Percentiles rank a stretch among this genome's conserved stretches.
phyloP scores from a whole-genome alignment of 23 tunicate species.

The Styela clava region DNA sequence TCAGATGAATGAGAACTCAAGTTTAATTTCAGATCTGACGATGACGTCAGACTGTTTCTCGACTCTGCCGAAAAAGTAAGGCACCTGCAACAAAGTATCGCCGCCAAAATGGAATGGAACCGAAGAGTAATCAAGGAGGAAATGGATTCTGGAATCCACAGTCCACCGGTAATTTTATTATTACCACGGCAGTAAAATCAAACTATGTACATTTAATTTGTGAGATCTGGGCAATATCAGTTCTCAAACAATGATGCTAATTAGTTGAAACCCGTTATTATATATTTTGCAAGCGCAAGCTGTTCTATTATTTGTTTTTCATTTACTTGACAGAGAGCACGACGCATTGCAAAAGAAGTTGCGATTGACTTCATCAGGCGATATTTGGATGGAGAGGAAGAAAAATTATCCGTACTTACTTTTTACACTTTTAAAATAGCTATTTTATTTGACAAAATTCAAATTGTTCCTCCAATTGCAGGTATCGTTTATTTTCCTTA shows the following conservation, averaged over 20 bases:
- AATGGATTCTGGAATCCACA: constrained; percentile 87
- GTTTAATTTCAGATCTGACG: constrained; percentile 33
- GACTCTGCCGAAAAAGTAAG: constrained; percentile 59
- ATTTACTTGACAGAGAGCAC: constrained; percentile 68
- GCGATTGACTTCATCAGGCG: constrained; percentile 87
- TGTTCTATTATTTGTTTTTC: too few relatives aligned
- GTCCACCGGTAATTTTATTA: constrained; percentile 52
- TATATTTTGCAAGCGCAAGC: too few relatives aligned
- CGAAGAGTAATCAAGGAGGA: constrained; percentile 83
- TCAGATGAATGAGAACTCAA: too few relatives aligned
- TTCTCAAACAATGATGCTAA: too few relatives aligned
- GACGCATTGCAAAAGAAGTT: constrained; percentile 89
- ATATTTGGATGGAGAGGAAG: constrained; percentile 89
- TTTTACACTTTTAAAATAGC: background rate
- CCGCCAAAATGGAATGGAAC: constrained; percentile 92
- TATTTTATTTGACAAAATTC: background rate
- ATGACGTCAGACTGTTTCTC: constrained; percentile 76
- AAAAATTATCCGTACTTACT: constrained; percentile 42
- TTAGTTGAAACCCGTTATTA: too few relatives aligned
- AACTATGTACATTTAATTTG: too few relatives aligned
- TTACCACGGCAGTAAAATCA: too few relatives aligned
- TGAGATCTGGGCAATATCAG: too few relatives aligned
- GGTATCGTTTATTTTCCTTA: background rate
- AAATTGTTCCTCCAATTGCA: background rate
- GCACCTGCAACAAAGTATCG: constrained; percentile 72